Base-by-base conservation (phyloP, 2,797 vertebrate genomes). In the Sorex maritimensis region DNA sequence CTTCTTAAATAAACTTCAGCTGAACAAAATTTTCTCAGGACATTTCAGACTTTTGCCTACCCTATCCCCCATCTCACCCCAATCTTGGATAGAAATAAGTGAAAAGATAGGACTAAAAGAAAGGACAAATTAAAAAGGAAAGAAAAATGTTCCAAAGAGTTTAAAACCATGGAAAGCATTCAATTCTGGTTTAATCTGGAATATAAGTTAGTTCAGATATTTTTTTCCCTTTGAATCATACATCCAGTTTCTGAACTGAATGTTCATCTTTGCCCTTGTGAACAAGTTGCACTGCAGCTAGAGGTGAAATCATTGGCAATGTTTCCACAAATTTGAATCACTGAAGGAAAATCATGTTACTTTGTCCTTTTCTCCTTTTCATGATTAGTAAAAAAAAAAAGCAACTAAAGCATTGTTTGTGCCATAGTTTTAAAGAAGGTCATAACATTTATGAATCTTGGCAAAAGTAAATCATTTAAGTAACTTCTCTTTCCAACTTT, bases 361-460 rank as follows among this genome's bases (percentile, higher is more conserved):
- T 96, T 96, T 92, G 84, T 77, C 67, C 83, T 97, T 95, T 95
- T 89, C 74, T 95, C 89, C 93, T 96, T 96, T 95, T 96, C 68
- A 87, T 96, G 73, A 96, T 96, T 79, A 78, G 58, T 19, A 94
- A 88, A 89, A 93, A 97, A 93, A 93, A 91, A 93, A 91, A 91
- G 83, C 94, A 92, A 82, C 86, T 41, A 97, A 96, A 97, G 90
- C 73, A 92, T 79, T 93, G 84, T 91, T 97, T 96, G 71, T 96
- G 94, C 93, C 86, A 95, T 85, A 96, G 94, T 95, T 96, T 97
- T 90, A 97, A 88, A 95, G 72, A 93, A 77, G 86, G 87, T 96
- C 93, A 73, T 96, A 98, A 97, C 95, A 95, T 94, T 98, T 95
- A 97, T 86, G 58, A 52, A 91, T 92, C 46, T 94, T 96, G 95